These are phyloP conservation scores for Bombus vancouverensis DNA, from an alignment of 1,140 invertebrate species.

Conservation along the genomic window DNA sequence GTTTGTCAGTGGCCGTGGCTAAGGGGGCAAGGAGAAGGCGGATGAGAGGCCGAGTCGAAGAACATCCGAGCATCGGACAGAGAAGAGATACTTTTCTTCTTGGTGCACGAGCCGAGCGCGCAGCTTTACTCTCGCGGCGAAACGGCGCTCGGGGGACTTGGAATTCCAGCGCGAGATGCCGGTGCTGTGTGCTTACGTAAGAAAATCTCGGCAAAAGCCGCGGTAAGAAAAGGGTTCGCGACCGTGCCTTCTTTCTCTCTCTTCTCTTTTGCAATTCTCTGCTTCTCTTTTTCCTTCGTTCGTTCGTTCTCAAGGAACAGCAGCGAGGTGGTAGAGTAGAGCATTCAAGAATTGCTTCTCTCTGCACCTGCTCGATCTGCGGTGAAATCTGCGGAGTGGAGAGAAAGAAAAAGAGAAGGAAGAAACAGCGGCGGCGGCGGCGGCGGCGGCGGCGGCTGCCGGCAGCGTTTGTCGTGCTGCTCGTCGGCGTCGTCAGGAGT, in stretches of 20 bases:
- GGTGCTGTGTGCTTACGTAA: conserved; percentile 65
- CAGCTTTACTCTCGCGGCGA: conserved; percentile 40
- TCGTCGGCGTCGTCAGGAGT: conserved; percentile 42
- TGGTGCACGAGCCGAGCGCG: conserved; percentile 28
- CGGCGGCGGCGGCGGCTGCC: neutral
- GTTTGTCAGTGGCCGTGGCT: conserved; percentile 12
- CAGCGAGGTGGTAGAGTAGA: neutral
- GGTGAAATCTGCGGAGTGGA: conserved; percentile 24
- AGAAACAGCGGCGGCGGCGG: neutral
- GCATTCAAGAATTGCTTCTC: neutral
- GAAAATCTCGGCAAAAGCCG: conserved; percentile 62
- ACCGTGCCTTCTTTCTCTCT: conserved; percentile 10
- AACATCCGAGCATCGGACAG: neutral
- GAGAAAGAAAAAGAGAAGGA: neutral
- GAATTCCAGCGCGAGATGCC: conserved; percentile 63
- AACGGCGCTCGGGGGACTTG: conserved; percentile 66
- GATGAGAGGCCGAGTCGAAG: neutral
- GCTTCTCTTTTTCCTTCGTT: neutral
- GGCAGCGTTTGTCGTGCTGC: conserved; percentile 44
- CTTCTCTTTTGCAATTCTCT: neutral
- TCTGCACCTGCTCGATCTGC: conserved; percentile 60
- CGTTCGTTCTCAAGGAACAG: neutral
- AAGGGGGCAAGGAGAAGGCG: neutral
- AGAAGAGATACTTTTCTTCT: conserved; percentile 48
- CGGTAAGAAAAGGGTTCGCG: conserved; percentile 61